These are phyloP conservation scores for Silvanus unidentatus DNA, from an alignment of 2,888 invertebrate species.

Conservation along the genomic window DNA sequence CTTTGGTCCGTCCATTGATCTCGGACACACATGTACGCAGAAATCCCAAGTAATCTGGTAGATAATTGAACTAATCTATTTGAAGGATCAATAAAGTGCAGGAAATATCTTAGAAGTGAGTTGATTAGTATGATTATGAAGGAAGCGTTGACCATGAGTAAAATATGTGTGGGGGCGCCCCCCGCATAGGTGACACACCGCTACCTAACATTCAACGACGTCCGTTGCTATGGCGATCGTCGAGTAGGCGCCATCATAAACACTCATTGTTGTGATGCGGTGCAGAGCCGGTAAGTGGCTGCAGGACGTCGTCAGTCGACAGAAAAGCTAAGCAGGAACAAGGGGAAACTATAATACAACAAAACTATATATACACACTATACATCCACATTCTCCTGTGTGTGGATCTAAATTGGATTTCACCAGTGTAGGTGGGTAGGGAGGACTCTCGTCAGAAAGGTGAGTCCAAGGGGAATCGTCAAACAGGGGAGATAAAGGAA, in stretches of 20 bases:
- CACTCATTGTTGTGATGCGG: constrained; percentile 49
- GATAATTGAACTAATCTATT: not conserved
- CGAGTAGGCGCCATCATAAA: constrained; percentile 50
- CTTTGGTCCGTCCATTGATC: too few species aligned
- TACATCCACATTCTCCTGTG: constrained; percentile 25
- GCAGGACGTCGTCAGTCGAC: constrained; percentile 30
- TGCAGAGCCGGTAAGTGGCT: constrained; percentile 37
- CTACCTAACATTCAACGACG: constrained; percentile 35
- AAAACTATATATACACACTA: constrained; percentile 10
- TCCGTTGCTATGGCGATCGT: constrained; percentile 48
- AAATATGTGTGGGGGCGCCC: constrained; percentile 19
- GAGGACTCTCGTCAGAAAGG: constrained; percentile 14
- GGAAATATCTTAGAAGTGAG: not conserved
- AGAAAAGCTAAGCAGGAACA: constrained; percentile 15
- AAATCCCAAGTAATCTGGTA: not conserved
- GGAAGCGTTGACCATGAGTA: constrained; percentile 13
- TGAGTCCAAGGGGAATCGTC: constrained; percentile 33
- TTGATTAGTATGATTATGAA: not conserved
- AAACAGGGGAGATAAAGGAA: constrained; percentile 35
- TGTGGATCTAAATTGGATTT: constrained; percentile 44
- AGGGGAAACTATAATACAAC: too few species aligned
- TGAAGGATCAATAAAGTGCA: constrained; percentile 3
- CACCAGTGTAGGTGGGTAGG: constrained; percentile 32
- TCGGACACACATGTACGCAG: too few species aligned
- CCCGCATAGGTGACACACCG: constrained; percentile 39